Conservation (phyloP, 2,113 vertebrate genomes). For the Cervus canadensis region DNA sequence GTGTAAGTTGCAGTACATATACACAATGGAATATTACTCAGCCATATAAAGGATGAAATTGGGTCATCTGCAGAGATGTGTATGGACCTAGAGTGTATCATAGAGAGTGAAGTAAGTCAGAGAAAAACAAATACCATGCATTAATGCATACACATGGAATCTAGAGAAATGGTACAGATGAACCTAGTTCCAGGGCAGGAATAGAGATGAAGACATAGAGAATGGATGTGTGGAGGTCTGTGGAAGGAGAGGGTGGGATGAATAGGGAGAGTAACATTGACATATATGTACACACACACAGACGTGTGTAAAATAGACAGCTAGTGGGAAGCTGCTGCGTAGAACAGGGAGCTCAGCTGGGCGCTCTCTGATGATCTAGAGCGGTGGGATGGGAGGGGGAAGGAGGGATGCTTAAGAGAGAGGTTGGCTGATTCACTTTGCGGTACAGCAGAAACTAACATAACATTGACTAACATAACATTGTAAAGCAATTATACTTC, state of each 20-base stretch:
- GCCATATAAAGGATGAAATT: not conserved
- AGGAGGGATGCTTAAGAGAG: not conserved
- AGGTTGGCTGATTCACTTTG: not conserved
- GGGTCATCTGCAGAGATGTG: not conserved
- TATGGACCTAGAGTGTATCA: not conserved
- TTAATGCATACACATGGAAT: not conserved
- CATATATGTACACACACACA: not conserved
- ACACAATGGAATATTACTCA: not conserved
- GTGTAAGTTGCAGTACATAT: not conserved
- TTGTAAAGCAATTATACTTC: not conserved
- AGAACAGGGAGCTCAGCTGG: not conserved
- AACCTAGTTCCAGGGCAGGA: not conserved
- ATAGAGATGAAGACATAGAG: not conserved
- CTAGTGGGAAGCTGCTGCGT: not conserved
- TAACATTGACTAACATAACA: not conserved
- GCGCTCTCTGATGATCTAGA: not conserved
- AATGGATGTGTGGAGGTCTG: fast-evolving
- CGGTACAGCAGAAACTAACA: not conserved
- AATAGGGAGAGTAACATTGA: not conserved
- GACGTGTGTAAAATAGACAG: not conserved
- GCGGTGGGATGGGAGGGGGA: not conserved
- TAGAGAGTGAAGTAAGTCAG: not conserved
- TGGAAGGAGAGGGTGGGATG: not conserved
- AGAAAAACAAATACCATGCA: not conserved
- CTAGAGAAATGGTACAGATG: not conserved